Percentiles rank a stretch among this genome's conserved stretches.
Evolutionary conservation across 2,888 invertebrate genomes (phyloP).

Genomic region (Stegophylla sp.): DNA sequence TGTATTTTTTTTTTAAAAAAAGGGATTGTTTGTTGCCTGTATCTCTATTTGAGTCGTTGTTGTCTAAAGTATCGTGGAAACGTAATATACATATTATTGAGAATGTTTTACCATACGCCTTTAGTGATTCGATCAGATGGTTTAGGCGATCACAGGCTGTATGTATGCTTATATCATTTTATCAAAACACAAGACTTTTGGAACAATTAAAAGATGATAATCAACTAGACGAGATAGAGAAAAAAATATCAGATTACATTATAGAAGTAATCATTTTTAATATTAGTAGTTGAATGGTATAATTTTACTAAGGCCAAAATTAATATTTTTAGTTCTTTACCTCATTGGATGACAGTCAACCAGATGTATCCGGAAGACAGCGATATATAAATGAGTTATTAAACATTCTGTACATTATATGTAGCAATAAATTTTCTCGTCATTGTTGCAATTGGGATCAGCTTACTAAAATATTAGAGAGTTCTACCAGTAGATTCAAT

Average conservation of each 20-base stretch:
- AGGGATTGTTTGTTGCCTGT: slow-evolving; percentile 60
- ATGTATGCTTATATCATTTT: slow-evolving; percentile 57
- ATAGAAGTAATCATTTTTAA: slow-evolving; percentile 27
- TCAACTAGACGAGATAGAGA: slow-evolving; percentile 44
- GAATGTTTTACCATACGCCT: slow-evolving; percentile 49
- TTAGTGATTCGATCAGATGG: slow-evolving; percentile 56
- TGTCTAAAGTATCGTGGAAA: slow-evolving; percentile 57
- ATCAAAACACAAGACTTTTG: slow-evolving; percentile 59
- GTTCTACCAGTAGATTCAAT: slow-evolving; percentile 39
- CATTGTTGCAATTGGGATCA: slow-evolving; percentile 43
- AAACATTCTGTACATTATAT: slow-evolving; percentile 35
- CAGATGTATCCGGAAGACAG: slow-evolving; percentile 51
- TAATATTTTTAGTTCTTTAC: slow-evolving; percentile 48
- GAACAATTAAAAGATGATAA: slow-evolving; percentile 40
- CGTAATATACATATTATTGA: slow-evolving; percentile 51
- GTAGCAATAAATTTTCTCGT: slow-evolving; percentile 41
- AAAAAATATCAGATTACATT: slow-evolving; percentile 25
- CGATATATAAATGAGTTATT: slow-evolving; percentile 50
- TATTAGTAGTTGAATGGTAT: no score
- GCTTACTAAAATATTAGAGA: slow-evolving; percentile 24
- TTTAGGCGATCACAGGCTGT: slow-evolving; percentile 59
- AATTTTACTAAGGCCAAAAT: no score
- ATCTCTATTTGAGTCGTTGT: slow-evolving; percentile 59
- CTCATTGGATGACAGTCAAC: slow-evolving; percentile 46
- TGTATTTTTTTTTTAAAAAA: neutral